Conservation (phyloP, 2,888 invertebrate species). For the Argyresthia goedartella region DNA sequence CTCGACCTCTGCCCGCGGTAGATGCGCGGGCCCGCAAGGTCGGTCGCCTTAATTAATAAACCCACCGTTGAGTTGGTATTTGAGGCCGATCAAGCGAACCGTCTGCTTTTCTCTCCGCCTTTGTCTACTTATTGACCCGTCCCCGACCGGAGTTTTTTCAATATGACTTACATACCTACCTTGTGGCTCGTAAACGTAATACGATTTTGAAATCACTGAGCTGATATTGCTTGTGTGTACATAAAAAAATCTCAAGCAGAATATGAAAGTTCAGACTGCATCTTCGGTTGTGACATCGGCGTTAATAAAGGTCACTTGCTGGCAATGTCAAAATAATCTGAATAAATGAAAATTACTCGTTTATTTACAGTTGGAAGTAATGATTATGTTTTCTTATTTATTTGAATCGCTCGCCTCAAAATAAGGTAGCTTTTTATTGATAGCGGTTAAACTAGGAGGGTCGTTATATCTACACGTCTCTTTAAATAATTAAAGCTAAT, state of each 20-base stretch:
- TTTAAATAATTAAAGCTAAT: too few relatives aligned
- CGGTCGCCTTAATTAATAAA: slow-evolving; percentile 71
- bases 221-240: too few relatives aligned
- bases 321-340: neutral
- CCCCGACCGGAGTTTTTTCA: slow-evolving; percentile 34
- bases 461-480: too few relatives aligned
- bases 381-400: neutral
- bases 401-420: too few relatives aligned
- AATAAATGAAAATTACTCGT: neutral
- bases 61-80: slow-evolving; percentile 63
- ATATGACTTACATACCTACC: neutral
- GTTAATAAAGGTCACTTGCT: slow-evolving; percentile 4
- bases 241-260: neutral
- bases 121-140: slow-evolving; percentile 68
- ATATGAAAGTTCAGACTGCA: neutral
- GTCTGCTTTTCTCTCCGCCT: slow-evolving; percentile 60
- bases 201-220: neutral
- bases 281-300: slow-evolving; percentile 3
- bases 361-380: neutral
- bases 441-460: too few relatives aligned
- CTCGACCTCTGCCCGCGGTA: slow-evolving; percentile 38
- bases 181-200: neutral
- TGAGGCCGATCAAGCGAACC: slow-evolving; percentile 63
- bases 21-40: slow-evolving; percentile 67
- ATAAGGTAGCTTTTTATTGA: too few relatives aligned